A percentile compares a stretch with the other conserved stretches of the same genome.
Evolutionary conservation across 2,888 invertebrate species (phyloP).

Genomic region (Erebia palarica): DNA sequence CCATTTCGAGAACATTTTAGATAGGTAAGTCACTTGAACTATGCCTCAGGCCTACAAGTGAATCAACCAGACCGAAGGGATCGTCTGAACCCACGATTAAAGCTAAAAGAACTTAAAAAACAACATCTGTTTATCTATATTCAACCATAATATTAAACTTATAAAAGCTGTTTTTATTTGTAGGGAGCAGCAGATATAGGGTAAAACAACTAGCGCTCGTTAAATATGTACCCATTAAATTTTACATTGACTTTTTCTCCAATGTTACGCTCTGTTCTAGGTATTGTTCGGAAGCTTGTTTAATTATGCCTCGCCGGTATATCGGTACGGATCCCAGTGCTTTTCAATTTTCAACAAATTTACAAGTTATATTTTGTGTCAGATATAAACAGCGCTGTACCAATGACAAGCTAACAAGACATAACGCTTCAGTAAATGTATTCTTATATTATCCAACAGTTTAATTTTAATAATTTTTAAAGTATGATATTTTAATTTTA

Average conservation of each 20-base stretch:
- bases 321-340: conserved; percentile 13
- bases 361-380: conserved; percentile 10
- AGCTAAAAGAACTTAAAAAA: conserved; percentile 1
- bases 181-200: not conserved
- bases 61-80: conserved; percentile 42
- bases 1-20: conserved; percentile 49
- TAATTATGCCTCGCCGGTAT: conserved; percentile 35
- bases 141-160: not conserved
- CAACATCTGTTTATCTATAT: not conserved
- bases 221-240: conserved; percentile 41
- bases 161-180: conserved; percentile 16
- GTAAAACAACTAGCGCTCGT: not conserved
- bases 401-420: not conserved
- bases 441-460: not conserved
- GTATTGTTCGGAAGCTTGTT: conserved; percentile 40
- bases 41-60: conserved; percentile 45
- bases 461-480: too few species aligned
- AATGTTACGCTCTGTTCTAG: conserved; percentile 42
- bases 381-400: conserved; percentile 5
- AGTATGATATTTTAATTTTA: too few species aligned
- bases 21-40: conserved; percentile 52
- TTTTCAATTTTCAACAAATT: conserved; percentile 24
- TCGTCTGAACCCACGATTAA: conserved; percentile 22
- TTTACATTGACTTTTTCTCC: conserved; percentile 46
- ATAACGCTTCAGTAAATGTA: not conserved